Percentiles rank a stretch among this genome's conserved stretches.
Evolutionary conservation across 2,113 vertebrate species (phyloP).

Genomic region (Myocastor coypus): DNA sequence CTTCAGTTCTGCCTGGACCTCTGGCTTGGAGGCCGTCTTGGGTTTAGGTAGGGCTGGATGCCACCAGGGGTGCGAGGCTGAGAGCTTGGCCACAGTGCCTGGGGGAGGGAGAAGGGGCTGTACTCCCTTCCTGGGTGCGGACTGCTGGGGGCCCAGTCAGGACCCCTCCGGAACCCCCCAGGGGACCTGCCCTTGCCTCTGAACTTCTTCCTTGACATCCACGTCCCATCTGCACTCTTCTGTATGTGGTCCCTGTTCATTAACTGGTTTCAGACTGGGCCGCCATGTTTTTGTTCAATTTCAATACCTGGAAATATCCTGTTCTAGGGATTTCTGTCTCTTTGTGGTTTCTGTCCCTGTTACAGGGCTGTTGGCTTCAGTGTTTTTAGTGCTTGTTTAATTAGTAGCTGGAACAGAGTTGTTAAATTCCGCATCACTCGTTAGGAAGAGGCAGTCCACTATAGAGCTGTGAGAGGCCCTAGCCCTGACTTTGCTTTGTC

Average conservation of each 20-base stretch:
- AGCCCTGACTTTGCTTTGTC: slow-evolving; percentile 64
- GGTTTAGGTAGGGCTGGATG: background rate
- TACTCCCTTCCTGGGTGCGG: background rate
- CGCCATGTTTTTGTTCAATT: slow-evolving; percentile 34
- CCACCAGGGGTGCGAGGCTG: rapidly evolving
- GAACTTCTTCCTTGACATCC: rapidly evolving
- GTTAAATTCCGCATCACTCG: slow-evolving; percentile 70
- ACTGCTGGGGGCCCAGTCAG: too few species aligned
- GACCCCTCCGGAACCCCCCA: background rate
- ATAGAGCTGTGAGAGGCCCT: slow-evolving; percentile 69
- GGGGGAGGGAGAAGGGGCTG: rapidly evolving
- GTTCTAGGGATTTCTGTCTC: slow-evolving; percentile 61
- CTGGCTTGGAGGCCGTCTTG: background rate
- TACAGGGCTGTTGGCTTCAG: slow-evolving; percentile 77
- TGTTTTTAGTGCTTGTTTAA: slow-evolving; percentile 86
- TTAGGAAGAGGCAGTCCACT: slow-evolving; percentile 73
- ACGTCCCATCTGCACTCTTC: background rate
- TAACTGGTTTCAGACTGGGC: background rate
- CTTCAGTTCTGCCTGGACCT: background rate
- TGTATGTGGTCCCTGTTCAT: background rate
- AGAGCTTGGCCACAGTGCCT: background rate
- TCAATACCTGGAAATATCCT: slow-evolving; percentile 16
- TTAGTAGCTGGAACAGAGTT: slow-evolving; percentile 83
- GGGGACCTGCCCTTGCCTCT: background rate
- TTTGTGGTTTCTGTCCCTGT: slow-evolving; percentile 79